These are phyloP conservation scores for Paramisgurnus dabryanus DNA, from an alignment of 2,113 vertebrate species.

Conservation along the genomic window DNA sequence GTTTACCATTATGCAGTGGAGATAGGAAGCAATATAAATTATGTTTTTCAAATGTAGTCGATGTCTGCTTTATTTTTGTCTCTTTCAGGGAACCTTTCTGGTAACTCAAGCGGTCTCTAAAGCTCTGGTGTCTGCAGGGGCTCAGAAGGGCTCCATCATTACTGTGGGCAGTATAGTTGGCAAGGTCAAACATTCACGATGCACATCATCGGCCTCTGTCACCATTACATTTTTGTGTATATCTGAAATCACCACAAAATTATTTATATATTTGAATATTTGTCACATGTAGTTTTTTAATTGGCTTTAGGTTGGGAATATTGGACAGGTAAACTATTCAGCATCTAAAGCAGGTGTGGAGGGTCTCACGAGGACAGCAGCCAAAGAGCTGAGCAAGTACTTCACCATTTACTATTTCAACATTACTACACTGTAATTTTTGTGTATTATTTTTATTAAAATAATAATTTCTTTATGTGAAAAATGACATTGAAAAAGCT, in stretches of 20 bases:
- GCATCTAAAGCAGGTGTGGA: conserved; percentile 88
- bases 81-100: conserved; percentile 79
- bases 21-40: too few species aligned
- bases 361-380: conserved; percentile 79
- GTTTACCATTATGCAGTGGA: too few species aligned
- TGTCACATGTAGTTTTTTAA: not conserved
- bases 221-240: too few species aligned
- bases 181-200: conserved; percentile 72
- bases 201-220: not conserved
- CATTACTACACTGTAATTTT: too few species aligned
- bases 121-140: conserved; percentile 78
- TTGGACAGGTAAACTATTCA: conserved; percentile 83
- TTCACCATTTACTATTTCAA: not conserved
- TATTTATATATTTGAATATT: not conserved
- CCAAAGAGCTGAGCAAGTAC: conserved; percentile 84
- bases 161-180: conserved; percentile 86
- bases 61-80: not conserved
- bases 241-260: not conserved
- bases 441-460: too few species aligned
- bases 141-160: conserved; percentile 81
- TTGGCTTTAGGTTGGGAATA: conserved; percentile 80
- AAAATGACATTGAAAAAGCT: too few species aligned
- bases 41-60: not conserved
- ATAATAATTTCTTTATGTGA: too few species aligned
- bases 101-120: conserved; percentile 82